phyloP scores from a whole-genome alignment of 2,888 invertebrate genomes.

The Trachelus tabidus region DNA sequence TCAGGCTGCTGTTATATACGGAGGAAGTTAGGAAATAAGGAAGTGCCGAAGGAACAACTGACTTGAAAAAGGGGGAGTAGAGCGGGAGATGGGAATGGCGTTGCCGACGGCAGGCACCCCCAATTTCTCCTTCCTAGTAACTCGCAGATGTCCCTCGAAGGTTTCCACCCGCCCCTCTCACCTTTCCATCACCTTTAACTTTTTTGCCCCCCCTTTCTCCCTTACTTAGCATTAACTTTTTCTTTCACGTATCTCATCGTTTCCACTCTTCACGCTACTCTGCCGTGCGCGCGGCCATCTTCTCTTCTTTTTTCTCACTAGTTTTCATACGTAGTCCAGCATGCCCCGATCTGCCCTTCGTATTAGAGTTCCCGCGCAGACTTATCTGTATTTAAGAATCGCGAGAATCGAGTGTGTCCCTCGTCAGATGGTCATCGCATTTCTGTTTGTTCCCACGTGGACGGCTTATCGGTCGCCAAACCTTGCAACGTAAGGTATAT shows the following conservation, averaged over 20 bases:
- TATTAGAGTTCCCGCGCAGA: background rate
- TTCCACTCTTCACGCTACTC: background rate
- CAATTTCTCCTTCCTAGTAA: background rate
- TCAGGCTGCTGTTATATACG: background rate
- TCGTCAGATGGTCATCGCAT: background rate
- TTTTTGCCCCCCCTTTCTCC: background rate
- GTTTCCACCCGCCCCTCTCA: constrained; percentile 23
- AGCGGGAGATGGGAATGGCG: background rate
- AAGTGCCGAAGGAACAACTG: background rate
- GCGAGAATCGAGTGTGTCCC: background rate
- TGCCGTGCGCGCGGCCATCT: background rate
- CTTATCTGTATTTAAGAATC: background rate
- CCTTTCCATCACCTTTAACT: constrained; percentile 22
- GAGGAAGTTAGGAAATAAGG: background rate
- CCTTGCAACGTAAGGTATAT: background rate
- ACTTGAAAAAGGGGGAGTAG: background rate
- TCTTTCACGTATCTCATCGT: background rate
- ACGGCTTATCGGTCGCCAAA: background rate
- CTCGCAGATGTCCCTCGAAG: background rate
- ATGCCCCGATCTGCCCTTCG: background rate
- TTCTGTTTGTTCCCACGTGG: background rate
- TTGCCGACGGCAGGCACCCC: background rate
- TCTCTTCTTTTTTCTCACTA: background rate
- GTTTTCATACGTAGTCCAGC: background rate
- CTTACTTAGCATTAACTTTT: background rate